Evolutionary conservation across 2,888 invertebrate species (phyloP).

Genomic region (Oxycera nigricornis): DNA sequence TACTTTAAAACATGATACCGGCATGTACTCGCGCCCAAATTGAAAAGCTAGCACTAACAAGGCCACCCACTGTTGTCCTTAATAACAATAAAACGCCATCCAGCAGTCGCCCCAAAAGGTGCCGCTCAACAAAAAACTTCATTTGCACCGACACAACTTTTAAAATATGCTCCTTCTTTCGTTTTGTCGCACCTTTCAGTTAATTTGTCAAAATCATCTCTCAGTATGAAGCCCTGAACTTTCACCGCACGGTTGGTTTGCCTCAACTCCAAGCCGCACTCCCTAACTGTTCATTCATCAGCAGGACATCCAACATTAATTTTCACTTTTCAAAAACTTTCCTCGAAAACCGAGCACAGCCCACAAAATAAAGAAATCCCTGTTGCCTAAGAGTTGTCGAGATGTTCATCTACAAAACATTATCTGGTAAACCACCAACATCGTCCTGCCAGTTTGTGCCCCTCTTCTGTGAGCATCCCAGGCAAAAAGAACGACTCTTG

Average conservation of each 20-base stretch:
- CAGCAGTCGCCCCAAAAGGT: slow-evolving; percentile 4
- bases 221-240: not conserved
- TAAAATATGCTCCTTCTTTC: slow-evolving; percentile 13
- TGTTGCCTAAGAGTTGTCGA: slow-evolving; percentile 39
- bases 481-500: not conserved
- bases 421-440: slow-evolving; percentile 42
- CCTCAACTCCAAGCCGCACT: slow-evolving; percentile 8
- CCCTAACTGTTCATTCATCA: slow-evolving; percentile 31
- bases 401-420: slow-evolving; percentile 45
- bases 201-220: slow-evolving; percentile 33
- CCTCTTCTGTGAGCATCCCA: slow-evolving; percentile 1
- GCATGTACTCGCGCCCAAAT: too few species aligned
- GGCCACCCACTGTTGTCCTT: not conserved
- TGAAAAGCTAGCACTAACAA: not conserved
- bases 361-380: slow-evolving; percentile 44
- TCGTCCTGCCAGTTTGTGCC: slow-evolving; percentile 28
- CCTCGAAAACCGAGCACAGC: slow-evolving; percentile 5
- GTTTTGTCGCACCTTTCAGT: slow-evolving; percentile 37
- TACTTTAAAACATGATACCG: too few species aligned
- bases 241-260: not conserved
- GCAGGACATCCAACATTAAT: slow-evolving; percentile 35
- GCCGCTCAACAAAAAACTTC: slow-evolving; percentile 7
- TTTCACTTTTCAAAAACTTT: slow-evolving; percentile 38
- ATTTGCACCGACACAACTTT: slow-evolving; percentile 8
- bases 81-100: slow-evolving; percentile 3